Base-by-base conservation (phyloP, 2,797 vertebrate species). In the Aulostomus chinensis region DNA sequence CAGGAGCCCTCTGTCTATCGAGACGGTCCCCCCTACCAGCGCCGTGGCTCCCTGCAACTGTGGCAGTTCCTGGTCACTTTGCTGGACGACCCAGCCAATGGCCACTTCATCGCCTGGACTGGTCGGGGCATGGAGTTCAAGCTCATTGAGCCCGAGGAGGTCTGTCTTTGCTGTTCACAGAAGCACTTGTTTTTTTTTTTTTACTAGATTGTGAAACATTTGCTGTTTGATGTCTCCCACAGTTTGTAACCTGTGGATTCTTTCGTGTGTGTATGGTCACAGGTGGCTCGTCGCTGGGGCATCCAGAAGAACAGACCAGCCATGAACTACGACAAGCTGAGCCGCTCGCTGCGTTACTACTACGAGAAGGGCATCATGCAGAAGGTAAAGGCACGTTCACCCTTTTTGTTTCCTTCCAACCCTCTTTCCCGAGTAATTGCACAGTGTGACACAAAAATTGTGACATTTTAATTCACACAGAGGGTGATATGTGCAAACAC, bases 51-150 rank as follows among this genome's bases (percentile, higher is more conserved):
- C 7, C 90, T 98, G 28, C 97, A 99, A 87, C 93, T 99, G 43
- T 99, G 97, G 97, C 97, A 98, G 65, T 99, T 99, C 68, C 89
- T 99, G 14, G 96, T 98, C 62, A 97, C 96, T 0, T 88, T 98
- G 22, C 90, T 98, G 32, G 96, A 97, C 0, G 96, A 98, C 76
- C 96, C 96, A 0, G 93, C 94, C 57, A 98, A 98, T 0, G 92
- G 94, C 2, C 95, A 97, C 76, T 98, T 98, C 85, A 98, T 98
- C 0, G 94, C 96, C 18, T 98, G 96, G 96, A 98, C 96, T 0
- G 96, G 96, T 13, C 93, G 96, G 1, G 96, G 96, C 77, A 98
- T 98, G 96, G 96, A 98, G 77, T 98, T 98, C 86, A 98, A 98
- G 71, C 91, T 98, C 63, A 98, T 98, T 0, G 96, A 98, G 73